Evolutionary conservation across 2,797 vertebrate genomes (phyloP).

Genomic region (Tenualosa thibaudeaui): DNA sequence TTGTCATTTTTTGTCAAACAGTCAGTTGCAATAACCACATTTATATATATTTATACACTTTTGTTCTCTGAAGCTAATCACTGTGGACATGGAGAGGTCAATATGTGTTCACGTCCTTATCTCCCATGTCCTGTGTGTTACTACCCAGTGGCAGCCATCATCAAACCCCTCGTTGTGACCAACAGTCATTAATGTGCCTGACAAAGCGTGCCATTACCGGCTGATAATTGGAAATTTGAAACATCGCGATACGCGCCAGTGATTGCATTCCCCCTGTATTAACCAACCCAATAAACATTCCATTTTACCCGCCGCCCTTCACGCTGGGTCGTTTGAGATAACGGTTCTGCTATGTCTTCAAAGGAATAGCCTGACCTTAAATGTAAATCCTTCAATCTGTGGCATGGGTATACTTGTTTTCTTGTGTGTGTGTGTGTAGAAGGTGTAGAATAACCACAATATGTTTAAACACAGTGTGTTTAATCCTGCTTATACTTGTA

Average conservation of each 20-base stretch:
- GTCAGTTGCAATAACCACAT: neutral
- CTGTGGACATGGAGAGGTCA: neutral
- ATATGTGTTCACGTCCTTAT: neutral
- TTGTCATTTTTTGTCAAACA: neutral
- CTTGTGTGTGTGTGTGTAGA: conserved; percentile 29
- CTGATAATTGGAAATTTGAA: conserved; percentile 71
- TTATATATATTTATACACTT: neutral
- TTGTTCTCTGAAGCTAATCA: neutral
- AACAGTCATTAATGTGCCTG: conserved; percentile 59
- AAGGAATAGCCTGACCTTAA: conserved; percentile 61
- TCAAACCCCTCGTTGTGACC: neutral
- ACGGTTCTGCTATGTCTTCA: conserved; percentile 58
- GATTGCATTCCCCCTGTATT: conserved; percentile 73
- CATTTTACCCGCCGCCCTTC: conserved; percentile 67
- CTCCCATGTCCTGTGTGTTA: neutral
- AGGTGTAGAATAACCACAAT: too few species aligned
- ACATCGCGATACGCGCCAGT: conserved; percentile 34
- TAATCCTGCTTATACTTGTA: too few species aligned
- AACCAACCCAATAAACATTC: conserved; percentile 77
- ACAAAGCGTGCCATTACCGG: conserved; percentile 72
- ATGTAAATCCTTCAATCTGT: conserved; percentile 57
- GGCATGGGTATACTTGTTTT: neutral
- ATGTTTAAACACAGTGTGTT: too few species aligned
- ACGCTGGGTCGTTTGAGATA: conserved; percentile 70
- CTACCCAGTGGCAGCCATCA: neutral